These are phyloP conservation scores for Bellardia pandia DNA, from an alignment of 2,888 invertebrate species.

Conservation along the genomic window DNA sequence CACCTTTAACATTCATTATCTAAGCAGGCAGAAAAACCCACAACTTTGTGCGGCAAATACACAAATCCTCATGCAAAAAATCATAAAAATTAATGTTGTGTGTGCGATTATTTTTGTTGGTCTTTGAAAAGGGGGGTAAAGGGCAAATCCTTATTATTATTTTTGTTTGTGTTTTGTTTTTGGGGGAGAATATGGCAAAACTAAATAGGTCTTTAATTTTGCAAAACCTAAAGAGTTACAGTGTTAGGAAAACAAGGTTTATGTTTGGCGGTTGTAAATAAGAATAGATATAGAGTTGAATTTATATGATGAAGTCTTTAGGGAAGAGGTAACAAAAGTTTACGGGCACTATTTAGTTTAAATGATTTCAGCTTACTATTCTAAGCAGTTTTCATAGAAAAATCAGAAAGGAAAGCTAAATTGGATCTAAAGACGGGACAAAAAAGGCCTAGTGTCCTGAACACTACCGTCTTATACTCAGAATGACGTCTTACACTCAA, in stretches of 20 bases:
- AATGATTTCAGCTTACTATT: too few relatives aligned
- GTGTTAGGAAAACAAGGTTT: neutral
- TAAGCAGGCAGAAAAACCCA: conserved; percentile 26
- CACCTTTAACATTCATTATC: conserved; percentile 65
- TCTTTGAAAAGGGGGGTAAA: neutral
- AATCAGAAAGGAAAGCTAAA: too few relatives aligned
- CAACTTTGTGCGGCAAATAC: neutral
- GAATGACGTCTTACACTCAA: too few relatives aligned
- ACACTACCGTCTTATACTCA: too few relatives aligned
- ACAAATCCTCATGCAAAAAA: conserved; percentile 1
- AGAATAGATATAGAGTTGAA: neutral
- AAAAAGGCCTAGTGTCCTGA: too few relatives aligned
- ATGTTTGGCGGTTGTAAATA: neutral
- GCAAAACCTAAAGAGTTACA: neutral
- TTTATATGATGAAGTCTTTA: neutral
- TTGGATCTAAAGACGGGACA: too few relatives aligned
- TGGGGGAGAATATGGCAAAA: too few relatives aligned
- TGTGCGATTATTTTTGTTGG: neutral
- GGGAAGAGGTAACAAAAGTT: neutral
- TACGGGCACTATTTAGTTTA: too few relatives aligned
- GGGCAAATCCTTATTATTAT: neutral
- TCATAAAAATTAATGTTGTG: conserved; percentile 30
- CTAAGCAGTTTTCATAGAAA: too few relatives aligned
- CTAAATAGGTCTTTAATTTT: conserved; percentile 5
- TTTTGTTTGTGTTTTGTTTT: conserved; percentile 5